Conservation (phyloP, 2,888 invertebrate species). For the Chymomyza procnemis region DNA sequence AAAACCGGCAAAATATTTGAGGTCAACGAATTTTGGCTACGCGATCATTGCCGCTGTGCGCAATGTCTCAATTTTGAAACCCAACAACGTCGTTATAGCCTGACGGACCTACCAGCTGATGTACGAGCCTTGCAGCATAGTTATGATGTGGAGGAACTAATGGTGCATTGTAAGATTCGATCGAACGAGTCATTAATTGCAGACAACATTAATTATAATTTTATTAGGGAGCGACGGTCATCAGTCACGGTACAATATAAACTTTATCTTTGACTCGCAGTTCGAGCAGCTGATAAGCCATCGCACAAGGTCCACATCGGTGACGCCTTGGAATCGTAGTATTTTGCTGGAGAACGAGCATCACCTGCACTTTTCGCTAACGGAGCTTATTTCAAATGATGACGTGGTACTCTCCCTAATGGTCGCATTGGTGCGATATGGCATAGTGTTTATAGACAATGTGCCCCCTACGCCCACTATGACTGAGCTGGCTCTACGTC, state of each 20-base stretch:
- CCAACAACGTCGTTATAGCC: constrained; percentile 81
- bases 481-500: constrained; percentile 79
- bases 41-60: constrained; percentile 80
- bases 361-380: constrained; percentile 76
- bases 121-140: constrained; percentile 75
- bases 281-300: constrained; percentile 52
- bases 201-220: not conserved
- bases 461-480: constrained; percentile 73
- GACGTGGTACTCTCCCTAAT: constrained; percentile 79
- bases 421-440: constrained; percentile 75
- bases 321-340: constrained; percentile 80
- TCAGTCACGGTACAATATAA: constrained; percentile 40
- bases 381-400: constrained; percentile 79
- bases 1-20: constrained; percentile 49
- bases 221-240: constrained; percentile 53
- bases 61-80: constrained; percentile 82
- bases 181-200: not conserved
- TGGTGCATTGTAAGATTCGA: constrained; percentile 80
- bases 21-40: constrained; percentile 73
- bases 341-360: constrained; percentile 77
- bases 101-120: constrained; percentile 80
- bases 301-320: constrained; percentile 48
- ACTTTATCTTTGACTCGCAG: constrained; percentile 53
- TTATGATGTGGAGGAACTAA: constrained; percentile 64
- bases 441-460: constrained; percentile 77